phyloP scores from a whole-genome alignment of 2,797 vertebrate species.

The Aratinga solstitialis region DNA sequence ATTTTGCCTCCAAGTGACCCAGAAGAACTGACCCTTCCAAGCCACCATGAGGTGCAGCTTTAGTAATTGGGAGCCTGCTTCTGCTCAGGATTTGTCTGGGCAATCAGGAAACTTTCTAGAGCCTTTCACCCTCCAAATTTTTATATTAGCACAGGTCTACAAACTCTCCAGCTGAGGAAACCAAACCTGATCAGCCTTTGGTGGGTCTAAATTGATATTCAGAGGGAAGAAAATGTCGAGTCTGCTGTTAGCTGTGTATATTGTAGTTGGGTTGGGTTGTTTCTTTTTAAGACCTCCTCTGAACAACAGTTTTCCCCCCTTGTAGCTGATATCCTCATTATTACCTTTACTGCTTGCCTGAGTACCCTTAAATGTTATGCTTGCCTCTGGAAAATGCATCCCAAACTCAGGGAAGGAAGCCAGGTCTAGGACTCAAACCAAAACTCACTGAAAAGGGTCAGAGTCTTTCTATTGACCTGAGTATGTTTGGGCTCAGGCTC shows the following conservation, averaged over 20 bases:
- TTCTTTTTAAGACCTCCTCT: not conserved
- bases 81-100: not conserved
- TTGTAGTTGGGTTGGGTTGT: not conserved
- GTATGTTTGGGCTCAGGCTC: not conserved
- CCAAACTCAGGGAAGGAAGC: not conserved
- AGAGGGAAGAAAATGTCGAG: not conserved
- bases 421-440: not conserved
- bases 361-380: not conserved
- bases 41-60: not conserved
- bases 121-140: not conserved
- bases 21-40: not conserved
- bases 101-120: not conserved
- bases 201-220: not conserved
- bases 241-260: not conserved
- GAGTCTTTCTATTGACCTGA: not conserved
- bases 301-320: not conserved
- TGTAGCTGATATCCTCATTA: not conserved
- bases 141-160: not conserved
- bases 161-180: not conserved
- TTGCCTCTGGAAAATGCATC: not conserved
- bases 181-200: not conserved
- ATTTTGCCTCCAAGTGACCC: not conserved
- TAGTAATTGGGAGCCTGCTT: not conserved
- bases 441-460: not conserved
- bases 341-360: not conserved